Conservation (phyloP, 2,888 invertebrate species). For the Matsumyia berberina region DNA sequence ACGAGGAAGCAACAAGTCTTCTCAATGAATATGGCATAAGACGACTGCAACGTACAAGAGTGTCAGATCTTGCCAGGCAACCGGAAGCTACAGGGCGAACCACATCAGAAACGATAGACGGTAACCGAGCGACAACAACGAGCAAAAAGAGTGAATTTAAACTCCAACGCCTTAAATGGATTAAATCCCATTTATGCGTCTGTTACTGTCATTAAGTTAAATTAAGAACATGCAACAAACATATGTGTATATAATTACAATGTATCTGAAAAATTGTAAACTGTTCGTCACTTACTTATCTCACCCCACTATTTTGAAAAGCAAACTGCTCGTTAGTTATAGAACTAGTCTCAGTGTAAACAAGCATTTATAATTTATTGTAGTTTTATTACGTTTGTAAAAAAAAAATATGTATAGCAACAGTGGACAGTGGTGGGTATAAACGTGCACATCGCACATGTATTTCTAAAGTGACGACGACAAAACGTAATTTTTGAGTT, state of each 20-base stretch:
- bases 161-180: too few relatives aligned
- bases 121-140: conserved; percentile 1
- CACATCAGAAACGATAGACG: neutral
- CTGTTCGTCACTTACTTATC: neutral
- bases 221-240: neutral
- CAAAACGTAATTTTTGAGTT: too few relatives aligned
- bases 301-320: neutral
- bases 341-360: too few relatives aligned
- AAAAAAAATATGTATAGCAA: too few relatives aligned
- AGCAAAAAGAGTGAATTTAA: too few relatives aligned
- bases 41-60: conserved; percentile 16
- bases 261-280: neutral
- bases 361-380: too few relatives aligned
- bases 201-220: neutral
- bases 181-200: neutral
- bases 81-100: neutral
- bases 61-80: conserved; percentile 13
- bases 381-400: too few relatives aligned
- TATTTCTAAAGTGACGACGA: too few relatives aligned
- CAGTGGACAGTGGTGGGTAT: too few relatives aligned
- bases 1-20: conserved; percentile 10
- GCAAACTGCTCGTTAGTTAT: neutral
- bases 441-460: too few relatives aligned
- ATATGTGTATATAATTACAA: neutral
- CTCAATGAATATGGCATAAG: conserved; percentile 3